Base-by-base conservation (phyloP, 92 coral and sea anemone species). In the Siderastrea siderea region DNA sequence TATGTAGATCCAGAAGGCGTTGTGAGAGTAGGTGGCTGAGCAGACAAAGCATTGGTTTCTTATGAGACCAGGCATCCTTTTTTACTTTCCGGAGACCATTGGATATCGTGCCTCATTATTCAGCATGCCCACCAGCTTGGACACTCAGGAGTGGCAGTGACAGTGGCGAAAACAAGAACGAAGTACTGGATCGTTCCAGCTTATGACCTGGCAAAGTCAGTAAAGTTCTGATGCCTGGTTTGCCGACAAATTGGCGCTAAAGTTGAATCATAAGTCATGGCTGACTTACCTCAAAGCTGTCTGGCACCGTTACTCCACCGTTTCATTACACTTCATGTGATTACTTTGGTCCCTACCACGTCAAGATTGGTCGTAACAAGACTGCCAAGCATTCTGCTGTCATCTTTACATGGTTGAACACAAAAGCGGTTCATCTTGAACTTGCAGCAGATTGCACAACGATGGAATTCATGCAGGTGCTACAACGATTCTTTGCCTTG, bases 401-500 rank as follows among this genome's bases (percentile, higher is more conserved):
- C n/a, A 58, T 87, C 7, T 87, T 87, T 45, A 80, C 91, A 15
- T 87, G 81, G n/a, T 77, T 65, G 26, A 90, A 59, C 50, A 90
- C 72, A 3, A 52, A 79, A 68, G 94, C 86, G 16, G 94, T 91
- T 61, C 94, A 91, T 73, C 88, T 91, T 9, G 91, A 91, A 26
- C 46, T 91, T 16, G 94, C 94, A 44, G 79, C 76, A 2, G 91
- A 80, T 17, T 76, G 80, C 47, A 74, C 94, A 48, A 82, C 91
- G 1, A 86, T 86, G 91, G 80, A 81, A 53, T 87, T 82, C 51
- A 47, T 86, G 55, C 91, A 91, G 72, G 91, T 91, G 5, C 91
- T 86, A 6, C 67, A 85, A 12, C 74, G 83, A 83, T 87, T 91
- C 73, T 81, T 82, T 48, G 66, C 92, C 7, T 49, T 91, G 38